phyloP scores from a whole-genome alignment of 2,113 vertebrate species.

The Pomatorhinus ruficollis region DNA sequence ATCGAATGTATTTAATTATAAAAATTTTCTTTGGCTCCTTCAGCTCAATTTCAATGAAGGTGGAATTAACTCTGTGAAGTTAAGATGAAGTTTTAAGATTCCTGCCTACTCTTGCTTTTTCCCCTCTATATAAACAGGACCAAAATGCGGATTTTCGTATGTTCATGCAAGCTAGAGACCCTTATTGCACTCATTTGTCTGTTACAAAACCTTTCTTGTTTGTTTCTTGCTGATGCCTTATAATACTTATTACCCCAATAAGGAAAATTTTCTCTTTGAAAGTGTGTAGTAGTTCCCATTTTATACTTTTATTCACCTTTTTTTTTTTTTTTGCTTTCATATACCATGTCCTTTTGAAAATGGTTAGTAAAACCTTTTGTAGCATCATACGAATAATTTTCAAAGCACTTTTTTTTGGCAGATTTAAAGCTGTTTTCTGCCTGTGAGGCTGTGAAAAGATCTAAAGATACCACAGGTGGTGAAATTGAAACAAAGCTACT shows the following conservation, averaged over 20 bases:
- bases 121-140: not conserved
- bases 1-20: not conserved
- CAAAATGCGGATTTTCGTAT: not conserved
- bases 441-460: not conserved
- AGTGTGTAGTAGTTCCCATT: not conserved
- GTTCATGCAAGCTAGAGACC: not conserved
- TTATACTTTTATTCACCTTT: not conserved
- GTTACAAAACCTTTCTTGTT: not conserved
- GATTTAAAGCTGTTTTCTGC: not conserved
- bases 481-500: not conserved
- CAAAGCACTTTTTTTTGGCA: not conserved
- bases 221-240: not conserved
- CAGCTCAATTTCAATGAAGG: rapidly evolving
- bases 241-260: not conserved
- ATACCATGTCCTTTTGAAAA: not conserved
- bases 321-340: not conserved
- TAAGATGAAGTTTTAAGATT: not conserved
- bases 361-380: not conserved
- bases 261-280: not conserved
- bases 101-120: not conserved
- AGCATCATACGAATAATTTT: not conserved
- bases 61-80: not conserved
- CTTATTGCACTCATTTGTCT: not conserved
- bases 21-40: not conserved
- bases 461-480: slow-evolving; percentile 11